phyloP scores from a whole-genome alignment of 1,140 invertebrate species.

The Maniola jurtina region DNA sequence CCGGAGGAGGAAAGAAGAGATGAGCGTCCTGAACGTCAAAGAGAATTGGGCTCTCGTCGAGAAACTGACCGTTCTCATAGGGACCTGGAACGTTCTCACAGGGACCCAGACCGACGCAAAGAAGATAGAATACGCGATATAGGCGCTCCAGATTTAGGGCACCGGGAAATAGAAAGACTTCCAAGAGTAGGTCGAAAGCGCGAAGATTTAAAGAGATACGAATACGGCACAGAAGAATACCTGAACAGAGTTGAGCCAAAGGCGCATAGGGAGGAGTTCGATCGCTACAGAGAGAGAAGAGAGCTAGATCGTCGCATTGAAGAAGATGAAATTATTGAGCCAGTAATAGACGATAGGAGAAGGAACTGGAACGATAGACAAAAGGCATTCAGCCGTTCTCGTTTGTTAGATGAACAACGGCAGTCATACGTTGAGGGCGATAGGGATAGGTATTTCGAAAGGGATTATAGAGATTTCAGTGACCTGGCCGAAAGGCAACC shows the following conservation, averaged over 20 bases:
- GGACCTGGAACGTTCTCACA: constrained; percentile 62
- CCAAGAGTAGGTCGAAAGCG: constrained; percentile 68
- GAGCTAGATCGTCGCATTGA: constrained; percentile 68
- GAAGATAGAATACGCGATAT: constrained; percentile 59
- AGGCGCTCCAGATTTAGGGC: constrained; percentile 45
- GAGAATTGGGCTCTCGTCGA: constrained; percentile 60
- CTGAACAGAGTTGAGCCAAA: constrained; percentile 67
- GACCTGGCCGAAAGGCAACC: constrained; percentile 68
- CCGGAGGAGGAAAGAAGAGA: constrained; percentile 72
- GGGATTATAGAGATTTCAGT: constrained; percentile 67
- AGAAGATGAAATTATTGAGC: constrained; percentile 73
- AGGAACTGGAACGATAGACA: constrained; percentile 70
- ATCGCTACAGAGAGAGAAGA: constrained; percentile 60
- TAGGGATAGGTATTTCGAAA: constrained; percentile 68
- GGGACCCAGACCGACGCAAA: constrained; percentile 62
- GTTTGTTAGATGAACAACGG: constrained; percentile 67
- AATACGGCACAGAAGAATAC: constrained; percentile 67
- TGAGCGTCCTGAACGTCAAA: constrained; percentile 68
- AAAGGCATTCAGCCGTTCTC: constrained; percentile 66
- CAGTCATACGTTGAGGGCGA: constrained; percentile 65
- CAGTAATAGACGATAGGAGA: constrained; percentile 68
- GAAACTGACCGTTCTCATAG: constrained; percentile 69
- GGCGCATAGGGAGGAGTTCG: constrained; percentile 59
- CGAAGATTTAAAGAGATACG: constrained; percentile 62
- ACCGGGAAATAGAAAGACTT: constrained; percentile 65